phyloP scores from a whole-genome alignment of 2,797 vertebrate genomes.

The Smutsia gigantea region DNA sequence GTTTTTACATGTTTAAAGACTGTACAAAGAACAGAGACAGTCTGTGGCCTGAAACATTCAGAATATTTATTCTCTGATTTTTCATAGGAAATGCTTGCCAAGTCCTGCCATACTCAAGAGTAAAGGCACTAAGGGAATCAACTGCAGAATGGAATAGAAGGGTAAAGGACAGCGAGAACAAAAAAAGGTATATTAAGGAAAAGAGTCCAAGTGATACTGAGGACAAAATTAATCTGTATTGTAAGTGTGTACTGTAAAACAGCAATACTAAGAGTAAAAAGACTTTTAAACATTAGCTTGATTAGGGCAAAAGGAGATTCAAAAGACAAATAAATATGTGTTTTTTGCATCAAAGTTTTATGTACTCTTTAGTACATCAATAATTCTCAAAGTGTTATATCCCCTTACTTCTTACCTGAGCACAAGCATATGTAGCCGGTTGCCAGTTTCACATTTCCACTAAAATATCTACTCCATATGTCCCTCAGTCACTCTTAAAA shows the following conservation, averaged over 20 bases:
- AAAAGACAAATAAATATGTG: not conserved
- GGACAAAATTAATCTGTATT: not conserved
- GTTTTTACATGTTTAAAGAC: not conserved
- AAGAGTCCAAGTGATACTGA: not conserved
- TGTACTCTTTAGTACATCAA: not conserved
- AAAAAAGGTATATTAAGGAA: not conserved
- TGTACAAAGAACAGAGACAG: not conserved
- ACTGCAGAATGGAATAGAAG: not conserved
- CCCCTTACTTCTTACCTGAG: not conserved
- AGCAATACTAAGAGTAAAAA: not conserved
- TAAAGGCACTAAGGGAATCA: not conserved
- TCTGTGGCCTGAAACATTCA: not conserved
- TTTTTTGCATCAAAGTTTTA: not conserved
- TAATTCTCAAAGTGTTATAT: not conserved
- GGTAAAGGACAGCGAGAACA: not conserved
- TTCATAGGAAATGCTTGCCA: not conserved
- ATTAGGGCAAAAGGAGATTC: not conserved
- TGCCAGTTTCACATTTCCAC: not conserved
- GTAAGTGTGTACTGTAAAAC: not conserved
- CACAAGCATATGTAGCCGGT: not conserved
- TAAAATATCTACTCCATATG: not conserved
- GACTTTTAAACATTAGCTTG: not conserved
- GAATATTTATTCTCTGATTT: not conserved
- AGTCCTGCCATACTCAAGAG: not conserved
- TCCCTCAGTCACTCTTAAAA: not conserved